Base-by-base conservation (phyloP, 1,140 invertebrate genomes). In the Meteorus sp. region DNA sequence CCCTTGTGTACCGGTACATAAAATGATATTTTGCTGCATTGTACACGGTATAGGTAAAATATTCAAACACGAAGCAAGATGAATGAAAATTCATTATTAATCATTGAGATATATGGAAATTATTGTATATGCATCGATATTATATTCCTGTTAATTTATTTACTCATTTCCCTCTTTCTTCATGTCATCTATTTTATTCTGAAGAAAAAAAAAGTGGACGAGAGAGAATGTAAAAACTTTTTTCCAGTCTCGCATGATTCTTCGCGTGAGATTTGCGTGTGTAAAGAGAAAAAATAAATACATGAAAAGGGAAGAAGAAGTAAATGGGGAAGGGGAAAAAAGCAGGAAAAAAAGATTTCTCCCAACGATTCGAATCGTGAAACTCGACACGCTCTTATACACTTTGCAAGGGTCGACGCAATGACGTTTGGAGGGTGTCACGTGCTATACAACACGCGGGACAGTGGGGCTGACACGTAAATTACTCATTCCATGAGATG, bases 241-340 rank as follows among this genome's bases (percentile, higher is more conserved):
- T n/a, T n/a, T n/a, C n/a, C n/a, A n/a, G n/a, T n/a, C n/a, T n/a
- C n/a, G n/a, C n/a, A 6, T 54, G 67, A 71, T 70, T 53, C 33
- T 19, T 70, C 62, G 69, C 70, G 69, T 70, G 68, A 71, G 67
- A 72, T 72, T 72, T 59, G 52, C 33, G 17, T 29, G 9, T 43
- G 55, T 65, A 39, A 29, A n/a, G 37, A 29, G n/a, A n/a, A n/a
- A n/a, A n/a, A n/a, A n/a, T n/a, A n/a, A n/a, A n/a, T n/a, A n/a
- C n/a, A n/a, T n/a, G n/a, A n/a, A n/a, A n/a, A n/a, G n/a, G n/a
- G n/a, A n/a, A n/a, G n/a, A n/a, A n/a, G n/a, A n/a, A n/a, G n/a
- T n/a, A n/a, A n/a, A n/a, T n/a, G n/a, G n/a, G n/a, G 19, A 27
- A 25, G 39, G 35, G 22, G 9, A 11, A 56, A 47, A 37, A 25